Conservation (phyloP, 2,113 vertebrate genomes). For the Zosterops hypoxanthus region DNA sequence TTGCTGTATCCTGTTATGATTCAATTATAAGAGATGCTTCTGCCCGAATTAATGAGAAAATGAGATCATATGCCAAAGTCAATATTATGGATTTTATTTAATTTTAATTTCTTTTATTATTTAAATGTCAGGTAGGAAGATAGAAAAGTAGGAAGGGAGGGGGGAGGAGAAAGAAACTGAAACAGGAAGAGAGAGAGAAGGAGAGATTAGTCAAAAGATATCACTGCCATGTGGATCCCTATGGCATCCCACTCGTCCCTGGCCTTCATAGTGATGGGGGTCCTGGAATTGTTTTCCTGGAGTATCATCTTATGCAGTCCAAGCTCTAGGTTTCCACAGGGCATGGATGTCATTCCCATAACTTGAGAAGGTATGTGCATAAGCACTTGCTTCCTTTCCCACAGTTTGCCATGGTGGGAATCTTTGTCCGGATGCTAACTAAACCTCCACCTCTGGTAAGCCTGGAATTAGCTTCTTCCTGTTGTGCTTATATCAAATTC, state of each 20-base stretch:
- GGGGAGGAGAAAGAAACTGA: background rate
- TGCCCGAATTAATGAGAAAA: background rate
- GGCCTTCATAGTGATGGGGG: background rate
- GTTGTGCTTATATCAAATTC: background rate
- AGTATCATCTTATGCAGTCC: background rate
- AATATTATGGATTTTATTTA: background rate
- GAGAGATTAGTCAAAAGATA: background rate
- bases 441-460: background rate
- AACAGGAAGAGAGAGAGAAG: background rate
- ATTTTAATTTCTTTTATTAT: background rate
- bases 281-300: background rate
- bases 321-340: background rate
- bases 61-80: too few relatives aligned
- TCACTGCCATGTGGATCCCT: accelerated
- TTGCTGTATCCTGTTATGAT: background rate
- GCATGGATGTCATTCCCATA: background rate
- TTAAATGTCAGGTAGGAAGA: background rate
- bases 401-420: background rate
- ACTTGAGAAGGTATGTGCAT: background rate
- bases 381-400: background rate
- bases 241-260: background rate
- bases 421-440: background rate
- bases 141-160: background rate
- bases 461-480: background rate
- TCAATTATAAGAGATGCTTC: background rate